Conservation (phyloP, 2,797 vertebrate species). For the Liparis tanakae region DNA sequence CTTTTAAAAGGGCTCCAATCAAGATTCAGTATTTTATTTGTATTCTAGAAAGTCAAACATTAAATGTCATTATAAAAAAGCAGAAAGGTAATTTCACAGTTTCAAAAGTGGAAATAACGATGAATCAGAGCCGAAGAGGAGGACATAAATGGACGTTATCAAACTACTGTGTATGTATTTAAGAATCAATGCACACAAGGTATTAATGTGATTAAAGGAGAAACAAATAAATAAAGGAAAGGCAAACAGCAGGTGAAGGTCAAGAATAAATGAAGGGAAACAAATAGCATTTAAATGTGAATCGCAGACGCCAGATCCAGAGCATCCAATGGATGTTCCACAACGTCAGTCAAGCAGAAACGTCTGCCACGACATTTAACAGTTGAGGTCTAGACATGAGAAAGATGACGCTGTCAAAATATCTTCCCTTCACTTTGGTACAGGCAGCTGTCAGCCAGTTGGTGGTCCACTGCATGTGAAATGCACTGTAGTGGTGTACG, state of each 20-base stretch:
- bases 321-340: slow-evolving; percentile 54
- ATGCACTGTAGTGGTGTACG: slow-evolving; percentile 23
- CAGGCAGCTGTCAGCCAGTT: slow-evolving; percentile 76
- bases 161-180: slow-evolving; percentile 21
- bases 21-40: not conserved
- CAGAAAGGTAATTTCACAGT: not conserved
- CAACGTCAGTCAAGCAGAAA: slow-evolving; percentile 65
- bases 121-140: not conserved
- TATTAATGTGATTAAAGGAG: slow-evolving; percentile 45
- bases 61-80: not conserved
- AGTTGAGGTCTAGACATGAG: slow-evolving; percentile 70
- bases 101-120: slow-evolving; percentile 1
- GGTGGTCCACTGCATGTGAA: slow-evolving; percentile 62
- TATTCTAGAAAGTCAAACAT: not conserved
- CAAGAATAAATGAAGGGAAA: slow-evolving; percentile 29
- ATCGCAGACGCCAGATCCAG: slow-evolving; percentile 35
- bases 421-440: slow-evolving; percentile 62
- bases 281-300: slow-evolving; percentile 41
- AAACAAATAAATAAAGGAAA: slow-evolving; percentile 18
- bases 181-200: slow-evolving; percentile 26
- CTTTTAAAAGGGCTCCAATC: not conserved
- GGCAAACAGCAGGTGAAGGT: slow-evolving; percentile 12
- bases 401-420: slow-evolving; percentile 76
- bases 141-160: slow-evolving; percentile 17
- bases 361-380: slow-evolving; percentile 63